Evolutionary conservation across 2,113 vertebrate genomes (phyloP).

Genomic region (Stegastes partitus): DNA sequence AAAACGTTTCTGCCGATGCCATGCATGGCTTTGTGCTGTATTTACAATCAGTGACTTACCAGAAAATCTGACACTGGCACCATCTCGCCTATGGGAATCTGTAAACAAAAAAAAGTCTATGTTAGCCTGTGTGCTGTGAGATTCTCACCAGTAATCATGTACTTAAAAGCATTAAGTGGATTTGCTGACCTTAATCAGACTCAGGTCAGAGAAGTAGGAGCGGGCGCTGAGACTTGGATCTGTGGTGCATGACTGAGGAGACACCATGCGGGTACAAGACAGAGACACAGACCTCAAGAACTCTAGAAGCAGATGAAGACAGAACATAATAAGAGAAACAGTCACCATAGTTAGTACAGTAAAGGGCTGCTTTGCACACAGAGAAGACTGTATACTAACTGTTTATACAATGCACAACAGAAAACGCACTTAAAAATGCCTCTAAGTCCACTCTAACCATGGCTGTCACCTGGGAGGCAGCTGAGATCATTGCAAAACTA

Average conservation of each 20-base stretch:
- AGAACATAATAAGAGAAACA: neutral
- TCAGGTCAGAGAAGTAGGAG: constrained; percentile 76
- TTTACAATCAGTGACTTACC: constrained; percentile 59
- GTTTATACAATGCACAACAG: no score
- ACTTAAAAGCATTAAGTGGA: neutral
- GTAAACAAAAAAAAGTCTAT: constrained; percentile 24
- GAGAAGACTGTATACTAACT: no score
- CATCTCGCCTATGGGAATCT: constrained; percentile 71
- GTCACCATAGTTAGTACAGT: neutral
- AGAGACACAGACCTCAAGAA: constrained; percentile 80
- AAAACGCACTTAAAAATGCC: no score
- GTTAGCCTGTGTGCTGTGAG: neutral
- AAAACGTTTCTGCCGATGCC: neutral
- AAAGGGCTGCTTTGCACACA: no score
- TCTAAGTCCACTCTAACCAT: no score
- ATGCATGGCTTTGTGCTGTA: neutral
- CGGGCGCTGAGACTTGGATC: constrained; percentile 72
- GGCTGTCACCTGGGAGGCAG: no score
- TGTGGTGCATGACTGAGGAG: constrained; percentile 70
- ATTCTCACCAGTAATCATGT: neutral
- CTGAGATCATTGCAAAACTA: no score
- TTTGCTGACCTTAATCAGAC: constrained; percentile 75
- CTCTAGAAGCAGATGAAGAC: constrained; percentile 60
- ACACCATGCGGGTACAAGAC: constrained; percentile 78
- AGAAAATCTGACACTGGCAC: constrained; percentile 58